Percentiles rank a stretch among this genome's conserved stretches.
Conservation (phyloP, 1,140 invertebrate genomes). For the Nylanderia fulva region DNA sequence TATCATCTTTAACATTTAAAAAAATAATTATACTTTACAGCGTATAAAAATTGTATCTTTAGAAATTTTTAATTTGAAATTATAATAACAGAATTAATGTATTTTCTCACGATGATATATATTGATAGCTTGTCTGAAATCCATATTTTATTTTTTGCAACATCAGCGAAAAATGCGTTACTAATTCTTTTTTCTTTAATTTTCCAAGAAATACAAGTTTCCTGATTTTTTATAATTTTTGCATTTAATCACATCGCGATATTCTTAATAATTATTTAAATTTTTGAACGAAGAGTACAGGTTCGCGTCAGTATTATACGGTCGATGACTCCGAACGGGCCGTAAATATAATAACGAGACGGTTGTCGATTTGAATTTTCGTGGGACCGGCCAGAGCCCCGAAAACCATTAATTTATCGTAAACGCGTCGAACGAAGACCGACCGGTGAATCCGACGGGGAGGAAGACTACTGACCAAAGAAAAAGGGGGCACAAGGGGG, state of each 20-base stretch:
- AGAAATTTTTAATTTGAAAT: background rate
- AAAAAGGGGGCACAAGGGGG: conserved; percentile 45
- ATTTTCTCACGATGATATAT: no score
- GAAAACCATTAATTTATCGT: conserved; percentile 83
- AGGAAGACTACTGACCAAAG: conserved; percentile 21
- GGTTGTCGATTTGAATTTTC: conserved; percentile 73
- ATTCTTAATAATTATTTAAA: no score
- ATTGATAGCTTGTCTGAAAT: no score
- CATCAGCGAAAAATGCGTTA: no score
- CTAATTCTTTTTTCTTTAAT: background rate
- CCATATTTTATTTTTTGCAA: no score
- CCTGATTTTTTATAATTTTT: background rate
- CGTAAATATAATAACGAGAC: conserved; percentile 78
- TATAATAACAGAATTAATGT: background rate
- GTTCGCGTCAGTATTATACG: background rate
- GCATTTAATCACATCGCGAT: background rate
- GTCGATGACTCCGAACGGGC: conserved; percentile 62
- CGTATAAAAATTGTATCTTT: background rate
- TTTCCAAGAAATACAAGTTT: background rate
- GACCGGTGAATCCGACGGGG: conserved; percentile 27
- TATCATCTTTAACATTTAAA: background rate
- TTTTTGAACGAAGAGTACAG: background rate
- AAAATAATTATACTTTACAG: background rate
- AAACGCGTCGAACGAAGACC: conserved; percentile 72
- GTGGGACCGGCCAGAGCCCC: conserved; percentile 67